Conservation (phyloP, 2,888 invertebrate genomes). For the Ophioninae sp. region DNA sequence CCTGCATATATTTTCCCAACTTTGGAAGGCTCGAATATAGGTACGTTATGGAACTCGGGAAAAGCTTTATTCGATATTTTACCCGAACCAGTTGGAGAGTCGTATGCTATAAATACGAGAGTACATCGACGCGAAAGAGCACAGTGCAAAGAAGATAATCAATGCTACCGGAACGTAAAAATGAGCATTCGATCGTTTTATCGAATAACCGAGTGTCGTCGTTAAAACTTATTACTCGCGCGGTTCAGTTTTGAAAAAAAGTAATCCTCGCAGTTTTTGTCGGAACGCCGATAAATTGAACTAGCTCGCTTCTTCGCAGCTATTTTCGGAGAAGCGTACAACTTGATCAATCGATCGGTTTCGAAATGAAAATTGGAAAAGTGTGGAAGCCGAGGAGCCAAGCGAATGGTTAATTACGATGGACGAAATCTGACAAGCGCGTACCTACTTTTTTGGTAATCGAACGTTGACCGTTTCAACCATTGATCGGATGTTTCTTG, state of each 20-base stretch:
- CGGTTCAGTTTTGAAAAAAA: too few species aligned
- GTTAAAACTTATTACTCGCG: too few species aligned
- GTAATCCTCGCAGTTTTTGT: too few species aligned
- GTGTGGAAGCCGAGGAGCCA: too few species aligned
- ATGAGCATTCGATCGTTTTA: background rate
- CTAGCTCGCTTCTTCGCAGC: too few species aligned
- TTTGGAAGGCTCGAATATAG: background rate
- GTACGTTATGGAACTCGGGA: background rate
- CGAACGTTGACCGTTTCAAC: background rate
- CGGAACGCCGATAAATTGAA: too few species aligned
- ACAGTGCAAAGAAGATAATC: background rate
- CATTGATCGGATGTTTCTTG: background rate
- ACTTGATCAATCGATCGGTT: background rate
- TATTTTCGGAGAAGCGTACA: too few species aligned
- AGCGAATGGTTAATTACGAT: background rate
- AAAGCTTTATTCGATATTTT: background rate
- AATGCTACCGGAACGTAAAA: background rate
- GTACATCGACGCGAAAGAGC: background rate
- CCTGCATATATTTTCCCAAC: background rate
- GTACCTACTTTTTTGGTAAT: background rate
- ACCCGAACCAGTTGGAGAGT: background rate
- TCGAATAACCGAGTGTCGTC: too few species aligned
- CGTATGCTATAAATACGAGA: background rate
- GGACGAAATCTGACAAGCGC: too few species aligned
- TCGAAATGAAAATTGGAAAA: background rate